Evolutionary conservation across 37 sponge, comb jelly and placozoan genomes (phyloP).

Genomic region (Lycopodina hypogea): DNA sequence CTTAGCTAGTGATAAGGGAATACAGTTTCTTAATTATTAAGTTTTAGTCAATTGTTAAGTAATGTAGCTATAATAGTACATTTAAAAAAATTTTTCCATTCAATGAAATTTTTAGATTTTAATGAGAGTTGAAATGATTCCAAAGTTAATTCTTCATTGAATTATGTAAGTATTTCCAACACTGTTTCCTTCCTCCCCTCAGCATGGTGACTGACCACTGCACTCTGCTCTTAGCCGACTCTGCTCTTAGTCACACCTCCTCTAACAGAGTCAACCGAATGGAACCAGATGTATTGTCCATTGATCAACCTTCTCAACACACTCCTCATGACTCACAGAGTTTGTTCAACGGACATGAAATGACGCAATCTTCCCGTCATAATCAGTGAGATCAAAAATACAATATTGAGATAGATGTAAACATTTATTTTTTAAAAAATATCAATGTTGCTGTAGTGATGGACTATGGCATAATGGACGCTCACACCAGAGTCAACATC

Average conservation of each 20-base stretch:
- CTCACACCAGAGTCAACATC: neutral
- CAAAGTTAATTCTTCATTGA: too few relatives aligned
- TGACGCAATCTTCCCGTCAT: neutral
- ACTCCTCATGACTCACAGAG: neutral
- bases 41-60: too few relatives aligned
- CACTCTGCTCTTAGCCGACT: conserved; percentile 13
- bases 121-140: too few relatives aligned
- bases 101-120: too few relatives aligned
- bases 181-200: too few relatives aligned
- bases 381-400: neutral
- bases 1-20: too few relatives aligned
- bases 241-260: conserved; percentile 4
- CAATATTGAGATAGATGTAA: neutral
- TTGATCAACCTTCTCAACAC: neutral
- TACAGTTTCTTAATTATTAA: too few relatives aligned
- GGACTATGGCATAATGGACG: conserved; percentile 24
- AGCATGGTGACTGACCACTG: conserved; percentile 26
- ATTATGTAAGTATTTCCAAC: too few relatives aligned
- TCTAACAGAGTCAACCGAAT: neutral
- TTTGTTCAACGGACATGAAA: neutral
- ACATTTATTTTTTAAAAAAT: neutral
- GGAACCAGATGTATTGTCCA: conserved; percentile 19
- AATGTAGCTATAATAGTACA: too few relatives aligned
- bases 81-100: too few relatives aligned
- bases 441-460: neutral